A percentile compares a stretch with the other conserved stretches of the same genome.
Conservation (phyloP, 2,888 invertebrate species). For the Piscicola geometra region DNA sequence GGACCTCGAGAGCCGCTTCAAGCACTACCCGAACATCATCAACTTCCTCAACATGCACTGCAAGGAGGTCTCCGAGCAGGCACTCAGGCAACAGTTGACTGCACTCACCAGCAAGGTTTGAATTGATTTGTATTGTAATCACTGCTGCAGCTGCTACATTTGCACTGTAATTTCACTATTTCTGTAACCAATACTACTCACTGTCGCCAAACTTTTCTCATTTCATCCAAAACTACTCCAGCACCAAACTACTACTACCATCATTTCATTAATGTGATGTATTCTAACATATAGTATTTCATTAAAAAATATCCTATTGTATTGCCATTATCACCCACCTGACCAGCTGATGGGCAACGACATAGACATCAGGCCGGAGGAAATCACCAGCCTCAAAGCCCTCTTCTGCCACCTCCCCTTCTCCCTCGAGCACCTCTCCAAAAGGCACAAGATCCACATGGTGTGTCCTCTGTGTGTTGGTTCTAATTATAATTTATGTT, state of each 20-base stretch:
- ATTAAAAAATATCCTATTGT: no score
- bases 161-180: neutral
- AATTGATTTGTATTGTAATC: conserved; percentile 36
- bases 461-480: no score
- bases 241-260: no score
- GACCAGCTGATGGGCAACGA: neutral
- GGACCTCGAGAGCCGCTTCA: conserved; percentile 43
- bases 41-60: conserved; percentile 43
- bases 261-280: no score
- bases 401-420: conserved; percentile 41
- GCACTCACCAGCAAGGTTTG: conserved; percentile 18
- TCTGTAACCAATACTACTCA: no score
- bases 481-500: no score
- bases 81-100: conserved; percentile 29
- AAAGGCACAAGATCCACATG: conserved; percentile 41
- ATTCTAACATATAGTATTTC: no score
- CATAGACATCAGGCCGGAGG: conserved; percentile 18
- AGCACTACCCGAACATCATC: conserved; percentile 45
- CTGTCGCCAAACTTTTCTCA: no score
- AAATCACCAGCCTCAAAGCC: conserved; percentile 39
- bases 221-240: no score
- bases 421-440: conserved; percentile 39
- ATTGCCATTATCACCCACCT: no score
- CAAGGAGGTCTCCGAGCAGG: neutral
- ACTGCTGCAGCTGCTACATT: neutral